Evolutionary conservation across 2,888 invertebrate species (phyloP).

Genomic region (Tillus elongatus): DNA sequence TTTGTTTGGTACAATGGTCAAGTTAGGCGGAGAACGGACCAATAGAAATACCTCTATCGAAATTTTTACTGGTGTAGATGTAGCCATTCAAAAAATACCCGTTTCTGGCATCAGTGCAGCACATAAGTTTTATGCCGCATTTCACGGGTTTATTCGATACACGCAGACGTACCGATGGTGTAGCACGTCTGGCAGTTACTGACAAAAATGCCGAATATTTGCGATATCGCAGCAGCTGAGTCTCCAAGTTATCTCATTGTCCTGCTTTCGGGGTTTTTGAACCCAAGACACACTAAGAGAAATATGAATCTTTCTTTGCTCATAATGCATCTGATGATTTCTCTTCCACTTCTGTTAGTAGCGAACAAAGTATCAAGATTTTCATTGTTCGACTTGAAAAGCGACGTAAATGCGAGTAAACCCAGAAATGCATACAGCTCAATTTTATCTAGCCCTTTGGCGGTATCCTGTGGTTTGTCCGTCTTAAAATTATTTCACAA

Average conservation of each 20-base stretch:
- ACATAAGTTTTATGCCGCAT: too few species aligned
- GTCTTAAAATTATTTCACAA: conserved; percentile 5
- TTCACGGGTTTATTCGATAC: too few species aligned
- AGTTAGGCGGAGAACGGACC: too few species aligned
- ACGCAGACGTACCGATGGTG: conserved; percentile 6
- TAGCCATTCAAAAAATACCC: too few species aligned
- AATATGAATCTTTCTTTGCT: conserved; percentile 7
- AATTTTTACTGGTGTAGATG: too few species aligned
- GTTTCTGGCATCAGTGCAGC: too few species aligned
- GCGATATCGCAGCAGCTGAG: conserved; percentile 11
- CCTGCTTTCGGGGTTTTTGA: conserved; percentile 8
- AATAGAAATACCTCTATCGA: too few species aligned
- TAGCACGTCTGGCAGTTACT: conserved; percentile 15
- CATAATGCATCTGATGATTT: conserved; percentile 6
- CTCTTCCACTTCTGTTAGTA: conserved; percentile 7
- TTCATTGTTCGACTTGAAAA: too few species aligned
- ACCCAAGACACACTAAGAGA: conserved; percentile 6
- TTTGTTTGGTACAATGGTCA: too few species aligned
- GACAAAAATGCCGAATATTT: conserved; percentile 13
- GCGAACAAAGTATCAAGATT: conserved; percentile 1
- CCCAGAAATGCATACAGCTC: conserved; percentile 5
- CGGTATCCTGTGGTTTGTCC: conserved; percentile 5
- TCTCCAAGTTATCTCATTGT: background rate
- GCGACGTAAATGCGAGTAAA: conserved; percentile 1
- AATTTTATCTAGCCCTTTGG: background rate